A percentile compares a stretch with the other conserved stretches of the same genome.
These are phyloP conservation scores for Elymnias hypermnestra DNA, from an alignment of 1,140 invertebrate species.

Conservation along the genomic window DNA sequence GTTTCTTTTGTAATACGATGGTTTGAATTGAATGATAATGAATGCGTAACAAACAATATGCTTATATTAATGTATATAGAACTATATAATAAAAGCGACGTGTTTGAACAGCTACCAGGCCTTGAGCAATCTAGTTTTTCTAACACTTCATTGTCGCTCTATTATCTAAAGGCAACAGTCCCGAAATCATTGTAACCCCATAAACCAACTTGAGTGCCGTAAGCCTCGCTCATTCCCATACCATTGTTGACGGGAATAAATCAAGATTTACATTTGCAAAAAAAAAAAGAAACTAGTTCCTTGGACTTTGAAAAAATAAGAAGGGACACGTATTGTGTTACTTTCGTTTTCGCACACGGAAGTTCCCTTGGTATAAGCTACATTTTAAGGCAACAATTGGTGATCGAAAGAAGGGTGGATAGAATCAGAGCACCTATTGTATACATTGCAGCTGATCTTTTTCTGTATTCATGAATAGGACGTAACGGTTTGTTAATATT, in stretches of 20 bases:
- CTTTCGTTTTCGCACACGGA: conserved; percentile 60
- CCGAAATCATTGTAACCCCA: conserved; percentile 21
- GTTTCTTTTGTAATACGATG: too few relatives aligned
- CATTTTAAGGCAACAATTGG: conserved; percentile 38
- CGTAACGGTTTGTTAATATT: conserved; percentile 20
- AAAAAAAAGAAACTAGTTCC: conserved; percentile 60
- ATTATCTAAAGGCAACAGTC: conserved; percentile 37
- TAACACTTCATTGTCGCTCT: conserved; percentile 30
- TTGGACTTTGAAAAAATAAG: conserved; percentile 15
- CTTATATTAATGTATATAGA: too few relatives aligned
- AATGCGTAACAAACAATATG: too few relatives aligned
- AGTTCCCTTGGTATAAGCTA: conserved; percentile 41
- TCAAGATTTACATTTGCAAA: conserved; percentile 62
- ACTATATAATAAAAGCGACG: too few relatives aligned
- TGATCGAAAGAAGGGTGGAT: conserved; percentile 38
- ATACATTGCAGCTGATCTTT: conserved; percentile 39
- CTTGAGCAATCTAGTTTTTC: conserved; percentile 18
- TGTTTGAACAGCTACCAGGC: too few relatives aligned
- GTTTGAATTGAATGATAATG: too few relatives aligned
- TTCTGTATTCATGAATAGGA: conserved; percentile 19
- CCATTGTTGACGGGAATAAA: conserved; percentile 63
- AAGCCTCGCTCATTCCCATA: conserved; percentile 48
- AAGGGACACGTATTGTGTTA: conserved; percentile 43
- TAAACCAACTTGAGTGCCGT: conserved; percentile 14
- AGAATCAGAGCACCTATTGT: conserved; percentile 46